phyloP scores from a whole-genome alignment of 1,140 invertebrate species.

The Reticulitermes speratus region DNA sequence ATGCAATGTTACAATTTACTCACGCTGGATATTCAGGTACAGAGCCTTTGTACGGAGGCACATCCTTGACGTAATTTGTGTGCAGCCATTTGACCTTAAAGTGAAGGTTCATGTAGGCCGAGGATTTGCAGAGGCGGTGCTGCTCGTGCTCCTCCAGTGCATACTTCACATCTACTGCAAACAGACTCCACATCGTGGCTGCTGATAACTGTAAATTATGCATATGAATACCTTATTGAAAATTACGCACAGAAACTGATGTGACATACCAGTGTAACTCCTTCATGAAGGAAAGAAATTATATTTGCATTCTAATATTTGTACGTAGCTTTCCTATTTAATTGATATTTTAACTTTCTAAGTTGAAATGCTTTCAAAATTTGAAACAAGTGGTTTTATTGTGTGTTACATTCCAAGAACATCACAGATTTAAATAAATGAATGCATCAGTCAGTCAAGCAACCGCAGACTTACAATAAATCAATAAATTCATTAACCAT shows the following conservation, averaged over 20 bases:
- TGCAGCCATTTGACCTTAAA: slow-evolving; percentile 99
- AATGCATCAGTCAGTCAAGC: too few relatives aligned
- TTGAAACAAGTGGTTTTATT: too few relatives aligned
- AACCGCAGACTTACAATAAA: too few relatives aligned
- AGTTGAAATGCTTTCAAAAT: too few relatives aligned
- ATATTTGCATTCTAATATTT: too few relatives aligned
- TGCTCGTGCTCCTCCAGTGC: slow-evolving; percentile 97
- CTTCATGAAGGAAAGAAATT: too few relatives aligned
- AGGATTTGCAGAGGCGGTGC: slow-evolving; percentile 92
- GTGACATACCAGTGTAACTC: background rate
- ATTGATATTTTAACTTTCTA: too few relatives aligned
- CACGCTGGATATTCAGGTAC: slow-evolving; percentile 93
- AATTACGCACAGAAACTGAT: background rate
- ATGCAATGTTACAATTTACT: slow-evolving; percentile 42
- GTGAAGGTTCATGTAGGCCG: slow-evolving; percentile 99
- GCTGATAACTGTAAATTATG: slow-evolving; percentile 78
- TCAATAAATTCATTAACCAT: too few relatives aligned
- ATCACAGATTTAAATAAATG: too few relatives aligned
- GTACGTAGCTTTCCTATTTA: too few relatives aligned
- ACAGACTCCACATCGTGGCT: slow-evolving; percentile 94
- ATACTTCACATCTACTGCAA: slow-evolving; percentile 97
- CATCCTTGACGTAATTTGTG: slow-evolving; percentile 97
- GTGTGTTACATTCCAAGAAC: too few relatives aligned
- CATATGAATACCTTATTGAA: background rate
- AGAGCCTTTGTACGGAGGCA: slow-evolving; percentile 92